Evolutionary conservation across 2,888 invertebrate genomes (phyloP), one percentile per base, ranked within the genome.

Genomic region (Brachylomia viminalis): DNA sequence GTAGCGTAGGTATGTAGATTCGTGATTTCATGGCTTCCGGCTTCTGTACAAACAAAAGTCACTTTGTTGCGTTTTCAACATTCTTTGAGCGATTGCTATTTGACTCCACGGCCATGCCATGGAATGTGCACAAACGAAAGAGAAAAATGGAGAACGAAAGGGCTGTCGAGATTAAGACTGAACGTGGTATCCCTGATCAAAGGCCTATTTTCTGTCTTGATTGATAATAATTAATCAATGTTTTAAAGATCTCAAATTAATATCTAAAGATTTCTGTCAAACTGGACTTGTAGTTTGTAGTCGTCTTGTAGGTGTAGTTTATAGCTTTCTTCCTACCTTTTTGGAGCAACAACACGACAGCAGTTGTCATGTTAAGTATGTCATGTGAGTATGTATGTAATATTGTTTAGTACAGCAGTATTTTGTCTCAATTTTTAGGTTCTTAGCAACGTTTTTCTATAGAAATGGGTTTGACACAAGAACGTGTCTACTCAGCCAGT

Each of bases 1-100:
- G 67, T 65, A 49, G 58, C 33, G 6, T 59, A 56, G 56, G 27
- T 79, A 56, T 61, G 27, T 79, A 20, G 17, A 58, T 79, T 67
- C 67, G 17, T 20, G n/a, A 56, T 59, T 15, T 30, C 27, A 47
- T 66, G 17, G n/a, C 49, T 52, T 58, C 10, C 65, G 20, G 23
- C 15, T 64, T 58, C 1, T 54, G 20, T 66, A 61, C 10, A 52
- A 52, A 56, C 47, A 61, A 45, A 59, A 23, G 23, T 45, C 7
- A 61, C 3, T 38, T 27, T 27, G 8, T 47, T 59, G 38, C 17
- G 6, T 30, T 59, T 42, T 59, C 20, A 23, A 47, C 15, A 17
- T 7, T 59, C 17, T 38, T 17, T 49, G 47, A n/a, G 23, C 13
- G 20, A 30, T 30, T 47, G 17, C 17, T 74, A 33, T 49, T 10